A percentile compares a stretch with the other conserved stretches of the same genome.
Conservation (phyloP, 2,113 vertebrate species). For the Lepidothrix coronata region DNA sequence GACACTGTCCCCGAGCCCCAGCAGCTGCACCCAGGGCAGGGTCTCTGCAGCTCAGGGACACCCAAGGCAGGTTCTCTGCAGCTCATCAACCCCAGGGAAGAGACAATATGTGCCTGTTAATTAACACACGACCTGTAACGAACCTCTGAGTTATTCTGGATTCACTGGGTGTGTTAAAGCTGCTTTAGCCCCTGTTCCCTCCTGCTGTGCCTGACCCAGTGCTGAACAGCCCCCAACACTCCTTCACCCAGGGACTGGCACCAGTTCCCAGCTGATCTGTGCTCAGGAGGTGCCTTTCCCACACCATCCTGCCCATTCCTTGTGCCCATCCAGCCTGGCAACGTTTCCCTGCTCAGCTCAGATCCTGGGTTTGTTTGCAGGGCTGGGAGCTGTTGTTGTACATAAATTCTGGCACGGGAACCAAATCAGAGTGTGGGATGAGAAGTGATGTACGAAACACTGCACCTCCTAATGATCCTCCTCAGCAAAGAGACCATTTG, state of each 20-base stretch:
- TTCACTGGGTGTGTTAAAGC: background rate
- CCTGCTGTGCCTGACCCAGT: background rate
- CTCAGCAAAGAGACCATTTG: accelerated
- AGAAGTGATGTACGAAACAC: background rate
- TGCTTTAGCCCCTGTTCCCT: background rate
- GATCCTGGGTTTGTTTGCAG: background rate
- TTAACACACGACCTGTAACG: accelerated
- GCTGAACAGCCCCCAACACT: background rate
- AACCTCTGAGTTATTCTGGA: background rate
- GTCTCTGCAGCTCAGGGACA: too few species aligned
- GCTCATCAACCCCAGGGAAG: background rate
- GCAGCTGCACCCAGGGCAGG: background rate
- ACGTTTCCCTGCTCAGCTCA: background rate
- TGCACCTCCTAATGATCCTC: background rate
- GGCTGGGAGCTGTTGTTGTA: background rate
- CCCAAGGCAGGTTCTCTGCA: too few species aligned
- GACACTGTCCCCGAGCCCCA: background rate
- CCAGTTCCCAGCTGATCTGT: background rate
- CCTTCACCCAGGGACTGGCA: background rate
- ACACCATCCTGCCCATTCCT: background rate
- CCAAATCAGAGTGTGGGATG: background rate
- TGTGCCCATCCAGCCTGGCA: background rate
- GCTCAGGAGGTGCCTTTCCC: background rate
- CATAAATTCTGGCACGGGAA: background rate
- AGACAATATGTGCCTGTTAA: background rate